Percentiles rank a stretch among this genome's conserved stretches.
Conservation (phyloP, 2,888 invertebrate species). For the Volucella zonaria region DNA sequence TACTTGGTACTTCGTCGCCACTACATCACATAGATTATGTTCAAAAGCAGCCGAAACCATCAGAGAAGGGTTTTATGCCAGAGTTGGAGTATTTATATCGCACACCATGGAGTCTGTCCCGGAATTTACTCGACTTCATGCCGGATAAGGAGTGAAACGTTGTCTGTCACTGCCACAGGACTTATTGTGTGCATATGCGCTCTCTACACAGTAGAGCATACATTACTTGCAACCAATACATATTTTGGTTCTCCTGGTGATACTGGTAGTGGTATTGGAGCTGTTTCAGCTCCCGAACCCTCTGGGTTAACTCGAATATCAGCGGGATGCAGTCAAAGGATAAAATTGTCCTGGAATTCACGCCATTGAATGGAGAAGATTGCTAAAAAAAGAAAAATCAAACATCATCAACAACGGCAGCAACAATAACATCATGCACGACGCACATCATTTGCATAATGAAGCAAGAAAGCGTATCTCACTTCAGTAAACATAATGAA, state of each 20-base stretch:
- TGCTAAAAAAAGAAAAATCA: background rate
- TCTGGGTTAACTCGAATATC: slow-evolving; percentile 42
- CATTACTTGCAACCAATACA: slow-evolving; percentile 40
- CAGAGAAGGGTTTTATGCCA: slow-evolving; percentile 12
- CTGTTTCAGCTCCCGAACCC: background rate
- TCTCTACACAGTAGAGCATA: slow-evolving; percentile 19
- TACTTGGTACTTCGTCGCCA: slow-evolving; percentile 36
- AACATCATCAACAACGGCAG: background rate
- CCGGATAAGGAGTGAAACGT: slow-evolving; percentile 1
- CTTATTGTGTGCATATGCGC: slow-evolving; percentile 27
- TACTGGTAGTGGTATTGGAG: too few relatives aligned
- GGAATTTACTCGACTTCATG: slow-evolving; percentile 11
- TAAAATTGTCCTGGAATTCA: slow-evolving; percentile 47
- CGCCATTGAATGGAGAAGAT: slow-evolving; percentile 9
- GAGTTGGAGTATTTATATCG: slow-evolving; percentile 34
- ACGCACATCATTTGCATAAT: slow-evolving; percentile 53
- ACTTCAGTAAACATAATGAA: slow-evolving; percentile 43
- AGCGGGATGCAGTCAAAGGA: slow-evolving; percentile 48
- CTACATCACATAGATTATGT: slow-evolving; percentile 50
- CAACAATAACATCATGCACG: background rate
- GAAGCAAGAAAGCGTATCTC: slow-evolving; percentile 33
- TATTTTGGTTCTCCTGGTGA: slow-evolving; percentile 39
- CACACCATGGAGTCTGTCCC: slow-evolving; percentile 18
- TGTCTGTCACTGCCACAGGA: slow-evolving; percentile 49
- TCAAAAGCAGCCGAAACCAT: slow-evolving; percentile 10